Conservation (phyloP, 1,140 invertebrate genomes). For the Proctacanthus coquilletti region DNA sequence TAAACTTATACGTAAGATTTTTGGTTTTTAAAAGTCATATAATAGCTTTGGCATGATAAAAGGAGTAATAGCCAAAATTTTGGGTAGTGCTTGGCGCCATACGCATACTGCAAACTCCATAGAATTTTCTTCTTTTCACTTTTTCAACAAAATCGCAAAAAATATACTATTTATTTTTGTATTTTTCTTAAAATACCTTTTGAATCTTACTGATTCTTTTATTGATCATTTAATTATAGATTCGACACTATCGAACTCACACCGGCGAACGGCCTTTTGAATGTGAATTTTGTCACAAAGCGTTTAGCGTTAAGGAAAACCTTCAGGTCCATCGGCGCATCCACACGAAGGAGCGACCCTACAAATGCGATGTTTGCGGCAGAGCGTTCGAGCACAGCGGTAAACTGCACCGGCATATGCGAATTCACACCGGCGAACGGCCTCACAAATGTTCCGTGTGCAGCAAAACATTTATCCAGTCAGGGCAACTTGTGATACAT, state of each 20-base stretch:
- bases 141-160: slow-evolving; percentile 2
- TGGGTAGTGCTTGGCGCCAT: too few species aligned
- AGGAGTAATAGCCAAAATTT: too few species aligned
- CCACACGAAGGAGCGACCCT: slow-evolving; percentile 66
- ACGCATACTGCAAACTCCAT: too few species aligned
- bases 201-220: background rate
- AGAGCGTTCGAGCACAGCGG: slow-evolving; percentile 86
- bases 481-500: slow-evolving; percentile 71
- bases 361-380: slow-evolving; percentile 78
- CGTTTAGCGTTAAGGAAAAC: slow-evolving; percentile 85
- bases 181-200: background rate
- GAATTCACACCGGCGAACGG: slow-evolving; percentile 81
- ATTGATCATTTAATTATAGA: slow-evolving; percentile 11
- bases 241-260: slow-evolving; percentile 76
- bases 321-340: slow-evolving; percentile 81
- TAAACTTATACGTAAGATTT: too few species aligned
- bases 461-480: slow-evolving; percentile 79
- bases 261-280: slow-evolving; percentile 74
- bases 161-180: too few species aligned
- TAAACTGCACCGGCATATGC: slow-evolving; percentile 81
- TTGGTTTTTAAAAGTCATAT: too few species aligned
- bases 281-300: slow-evolving; percentile 85
- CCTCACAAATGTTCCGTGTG: slow-evolving; percentile 90
- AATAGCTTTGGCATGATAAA: too few species aligned
- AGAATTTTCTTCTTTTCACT: too few species aligned